Evolutionary conservation across 2,797 vertebrate genomes (phyloP).

Genomic region (Botia almorhae): DNA sequence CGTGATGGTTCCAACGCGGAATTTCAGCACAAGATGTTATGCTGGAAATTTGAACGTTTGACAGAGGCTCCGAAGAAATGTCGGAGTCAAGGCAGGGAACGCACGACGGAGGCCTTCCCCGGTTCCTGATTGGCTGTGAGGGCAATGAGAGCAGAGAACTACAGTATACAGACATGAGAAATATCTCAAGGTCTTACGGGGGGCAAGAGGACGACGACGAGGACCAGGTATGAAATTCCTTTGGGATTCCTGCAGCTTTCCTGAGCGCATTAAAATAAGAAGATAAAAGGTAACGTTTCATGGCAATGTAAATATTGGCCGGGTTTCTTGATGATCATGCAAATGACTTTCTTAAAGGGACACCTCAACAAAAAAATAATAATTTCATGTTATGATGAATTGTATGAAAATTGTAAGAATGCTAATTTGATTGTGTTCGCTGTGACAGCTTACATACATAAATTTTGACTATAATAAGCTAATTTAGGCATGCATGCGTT

Average conservation of each 20-base stretch:
- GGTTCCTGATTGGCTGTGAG: slow-evolving; percentile 69
- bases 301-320: no score
- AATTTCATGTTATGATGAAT: no score
- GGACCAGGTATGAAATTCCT: slow-evolving; percentile 44
- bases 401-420: no score
- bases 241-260: background rate
- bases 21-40: slow-evolving; percentile 36
- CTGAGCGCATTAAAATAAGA: background rate
- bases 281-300: no score
- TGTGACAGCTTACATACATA: no score
- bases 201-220: slow-evolving; percentile 68
- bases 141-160: slow-evolving; percentile 78
- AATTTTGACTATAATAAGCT: no score
- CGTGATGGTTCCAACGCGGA: slow-evolving; percentile 30
- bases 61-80: slow-evolving; percentile 52
- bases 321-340: no score
- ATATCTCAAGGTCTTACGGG: slow-evolving; percentile 78
- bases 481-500: no score
- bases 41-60: slow-evolving; percentile 42
- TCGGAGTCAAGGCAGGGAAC: slow-evolving; percentile 41
- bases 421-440: no score
- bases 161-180: slow-evolving; percentile 70
- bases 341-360: no score
- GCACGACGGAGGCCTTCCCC: background rate
- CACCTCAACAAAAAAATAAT: no score